Base-by-base conservation (phyloP, 2,113 vertebrate genomes). In the Stictonetta naevosa region DNA sequence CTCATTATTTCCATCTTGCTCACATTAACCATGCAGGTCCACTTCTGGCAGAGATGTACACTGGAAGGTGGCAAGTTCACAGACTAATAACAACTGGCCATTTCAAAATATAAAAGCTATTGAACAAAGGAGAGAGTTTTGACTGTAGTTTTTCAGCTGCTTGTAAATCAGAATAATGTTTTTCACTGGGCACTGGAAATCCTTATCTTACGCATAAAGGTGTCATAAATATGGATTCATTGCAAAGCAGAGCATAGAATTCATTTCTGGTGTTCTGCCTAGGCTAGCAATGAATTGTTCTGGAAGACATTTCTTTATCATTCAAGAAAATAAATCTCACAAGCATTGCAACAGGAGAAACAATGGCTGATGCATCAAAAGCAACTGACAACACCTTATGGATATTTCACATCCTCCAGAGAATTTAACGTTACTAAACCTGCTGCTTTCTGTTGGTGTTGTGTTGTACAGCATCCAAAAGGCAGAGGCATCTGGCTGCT, bases 161-260 rank as follows among this genome's bases (percentile, higher is more conserved):
- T 86, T 13, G 15, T 83, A 88, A 78, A 96, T 91, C 53, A 79
- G 58, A 91, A 46, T 34, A 59, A 86, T 40, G 58, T 83, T 92
- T 84, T 63, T 92, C 40, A 50, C n/a, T 38, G 42, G 23, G 42
- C 80, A 82, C 36, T 79, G 21, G n/a, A 92, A 94, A 92, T 88
- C 19, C 80, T 92, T 75, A 44, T 28, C 77, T 68, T 89, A 13
- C 79, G 66, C 62, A 92, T 76, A 36, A 86, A 93, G 33, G 38
- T 42, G 8, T 62, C 68, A 48, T 84, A 93, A 93, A 93, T 93
- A 82, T 8, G 15, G 16, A 20, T 63, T 72, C 38, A 44, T 9
- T 44, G 68, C 48, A 58, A 44, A 59, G 42, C 4, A 81, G 64
- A 87, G 25, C 48, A n/a, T 29, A 55, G 73, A 62, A 74, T 78